Base-by-base conservation (phyloP, 2,888 invertebrate species). In the Melanchra persicariae region DNA sequence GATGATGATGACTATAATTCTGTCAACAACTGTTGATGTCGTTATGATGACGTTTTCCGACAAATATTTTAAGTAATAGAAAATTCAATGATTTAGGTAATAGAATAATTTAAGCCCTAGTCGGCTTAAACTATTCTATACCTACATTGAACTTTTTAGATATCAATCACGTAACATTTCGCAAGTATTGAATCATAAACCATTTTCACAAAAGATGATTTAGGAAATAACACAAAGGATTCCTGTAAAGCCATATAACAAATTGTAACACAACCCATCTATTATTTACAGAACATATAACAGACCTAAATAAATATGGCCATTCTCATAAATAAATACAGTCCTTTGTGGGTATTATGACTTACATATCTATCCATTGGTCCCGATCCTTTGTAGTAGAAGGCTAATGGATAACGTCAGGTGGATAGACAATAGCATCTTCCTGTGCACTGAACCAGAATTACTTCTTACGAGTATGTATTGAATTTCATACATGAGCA, bases 401-500 rank as follows among this genome's bases (percentile, higher is more conserved):
- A 26, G 24, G 24, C 19, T 57, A 57, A 60, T 61, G 55, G 34
- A 37, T 34, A 61, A 40, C 30, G 63, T 71, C 71, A 70, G 61
- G 19, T 63, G 4, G 37, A 51, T 34, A 60, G 60, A 59, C 52
- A 54, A 59, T 22, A 24, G 17, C 43, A 78, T 55, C 26, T 63
- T 63, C 30, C 12, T 54, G 65, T 57, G 75, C 79, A 73, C 24
- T 57, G 65, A 51, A 45, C 60, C 55, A 12, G 19, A 43, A 34
- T 10, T 26, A 43, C 49, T 30, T 54, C n/a, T 45, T 19, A 79
- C 30, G 17, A n/a, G 37, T 15, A 24, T 45, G 6, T 40, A 72
- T 79, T 73, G 43, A 65, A 79, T 79, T 79, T 76, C 26, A 54
- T 51, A 54, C 54, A 37, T 40, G 55, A 22, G 43, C n/a, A 37